Conservation (phyloP, 2,797 vertebrate species). For the Austrolebias charrua region DNA sequence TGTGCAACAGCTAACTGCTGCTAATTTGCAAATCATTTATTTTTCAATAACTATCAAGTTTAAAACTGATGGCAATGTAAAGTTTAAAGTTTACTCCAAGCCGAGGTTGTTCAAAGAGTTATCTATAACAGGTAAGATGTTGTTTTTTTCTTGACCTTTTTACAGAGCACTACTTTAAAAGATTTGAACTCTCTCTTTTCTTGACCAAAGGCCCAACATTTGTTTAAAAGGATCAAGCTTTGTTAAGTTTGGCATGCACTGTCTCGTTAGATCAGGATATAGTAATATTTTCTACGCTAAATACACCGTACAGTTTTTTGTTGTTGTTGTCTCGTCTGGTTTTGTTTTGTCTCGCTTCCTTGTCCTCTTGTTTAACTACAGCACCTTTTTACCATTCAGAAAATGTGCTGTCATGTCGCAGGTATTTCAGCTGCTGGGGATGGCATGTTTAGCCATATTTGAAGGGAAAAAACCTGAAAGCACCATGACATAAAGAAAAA, state of each 20-base stretch:
- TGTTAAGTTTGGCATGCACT: background rate
- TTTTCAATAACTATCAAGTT: background rate
- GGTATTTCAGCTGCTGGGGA: constrained; percentile 17
- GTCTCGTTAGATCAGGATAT: background rate
- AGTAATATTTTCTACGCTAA: background rate
- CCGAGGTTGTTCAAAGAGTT: too few species aligned
- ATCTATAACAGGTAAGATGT: background rate
- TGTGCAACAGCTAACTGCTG: background rate
- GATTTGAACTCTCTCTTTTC: too few species aligned
- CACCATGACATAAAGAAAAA: background rate
- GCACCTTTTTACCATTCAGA: constrained; percentile 5
- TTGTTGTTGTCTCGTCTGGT: background rate
- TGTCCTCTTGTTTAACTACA: background rate
- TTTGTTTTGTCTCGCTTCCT: constrained; percentile 10
- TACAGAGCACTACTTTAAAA: background rate
- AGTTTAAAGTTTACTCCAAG: background rate
- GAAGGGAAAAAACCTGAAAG: constrained; percentile 1
- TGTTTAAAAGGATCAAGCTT: background rate
- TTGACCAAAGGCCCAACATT: background rate
- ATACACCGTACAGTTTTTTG: background rate
- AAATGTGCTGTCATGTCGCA: constrained; percentile 35
- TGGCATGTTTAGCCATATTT: background rate
- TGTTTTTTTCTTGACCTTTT: background rate
- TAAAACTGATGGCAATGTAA: background rate
- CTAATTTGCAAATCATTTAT: background rate